Conservation (phyloP, 2,797 vertebrate species). For the Lophotriccus pileatus region DNA sequence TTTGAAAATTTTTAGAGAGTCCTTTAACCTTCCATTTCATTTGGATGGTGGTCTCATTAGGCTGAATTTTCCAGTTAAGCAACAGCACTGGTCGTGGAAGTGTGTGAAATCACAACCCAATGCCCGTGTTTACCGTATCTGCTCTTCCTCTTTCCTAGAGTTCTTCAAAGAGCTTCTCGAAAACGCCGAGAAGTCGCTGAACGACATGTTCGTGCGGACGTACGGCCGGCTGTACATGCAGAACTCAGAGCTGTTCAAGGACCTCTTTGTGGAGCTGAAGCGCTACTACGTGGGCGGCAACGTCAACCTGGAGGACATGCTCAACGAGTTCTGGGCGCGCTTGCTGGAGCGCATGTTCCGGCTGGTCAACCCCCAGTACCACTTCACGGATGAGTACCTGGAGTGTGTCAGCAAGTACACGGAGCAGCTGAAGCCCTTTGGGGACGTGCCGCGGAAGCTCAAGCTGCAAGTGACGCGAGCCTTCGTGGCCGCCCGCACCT, state of each 20-base stretch:
- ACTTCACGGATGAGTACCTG: constrained; percentile 91
- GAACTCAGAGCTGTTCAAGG: constrained; percentile 93
- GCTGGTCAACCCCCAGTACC: constrained; percentile 93
- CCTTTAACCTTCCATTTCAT: neutral
- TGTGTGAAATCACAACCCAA: neutral
- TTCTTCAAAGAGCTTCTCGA: constrained; percentile 94
- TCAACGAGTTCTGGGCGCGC: constrained; percentile 93
- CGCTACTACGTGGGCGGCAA: constrained; percentile 86
- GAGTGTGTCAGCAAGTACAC: constrained; percentile 94
- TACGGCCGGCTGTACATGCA: constrained; percentile 94
- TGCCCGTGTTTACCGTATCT: rapidly evolving
- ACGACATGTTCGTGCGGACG: constrained; percentile 93
- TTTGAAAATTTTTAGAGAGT: neutral
- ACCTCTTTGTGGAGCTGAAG: constrained; percentile 88
- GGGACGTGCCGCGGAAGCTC: constrained; percentile 92
- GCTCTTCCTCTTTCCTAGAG: constrained; percentile 74
- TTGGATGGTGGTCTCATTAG: rapidly evolving
- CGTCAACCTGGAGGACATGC: constrained; percentile 91
- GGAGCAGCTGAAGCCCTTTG: constrained; percentile 94
- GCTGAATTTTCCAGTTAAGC: neutral
- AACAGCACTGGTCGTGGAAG: neutral
- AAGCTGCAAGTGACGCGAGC: constrained; percentile 89
- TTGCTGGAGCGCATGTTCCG: constrained; percentile 95
- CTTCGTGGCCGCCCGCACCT: constrained; percentile 90
- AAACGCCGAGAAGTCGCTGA: constrained; percentile 89